Evolutionary conservation across 2,888 invertebrate genomes (phyloP).

Genomic region (Galerucella calmariensis): DNA sequence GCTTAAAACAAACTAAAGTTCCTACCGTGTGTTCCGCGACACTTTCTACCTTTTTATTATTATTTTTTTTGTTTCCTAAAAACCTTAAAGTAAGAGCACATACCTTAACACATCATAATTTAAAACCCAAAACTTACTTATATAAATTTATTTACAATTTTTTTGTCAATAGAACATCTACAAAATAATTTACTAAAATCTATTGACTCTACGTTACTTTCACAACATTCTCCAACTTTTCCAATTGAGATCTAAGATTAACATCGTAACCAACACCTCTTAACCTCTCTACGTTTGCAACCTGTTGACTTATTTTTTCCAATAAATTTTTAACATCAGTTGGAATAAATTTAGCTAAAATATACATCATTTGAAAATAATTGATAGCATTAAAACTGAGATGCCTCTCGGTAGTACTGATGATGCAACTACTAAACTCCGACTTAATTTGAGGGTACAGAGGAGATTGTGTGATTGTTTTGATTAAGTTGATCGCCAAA

Average conservation of each 20-base stretch:
- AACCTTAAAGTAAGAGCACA: no score
- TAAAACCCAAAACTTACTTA: no score
- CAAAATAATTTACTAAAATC: background rate
- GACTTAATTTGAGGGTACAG: constrained; percentile 53
- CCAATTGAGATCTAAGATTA: constrained; percentile 60
- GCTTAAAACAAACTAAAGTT: no score
- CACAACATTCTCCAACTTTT: constrained; percentile 52
- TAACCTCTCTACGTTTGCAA: constrained; percentile 64
- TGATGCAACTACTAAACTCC: constrained; percentile 55
- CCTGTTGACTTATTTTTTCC: constrained; percentile 59
- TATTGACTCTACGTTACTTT: constrained; percentile 10
- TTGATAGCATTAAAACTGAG: constrained; percentile 64
- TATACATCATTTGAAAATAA: constrained; percentile 61
- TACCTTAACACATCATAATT: no score
- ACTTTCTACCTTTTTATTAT: no score
- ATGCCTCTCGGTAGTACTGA: constrained; percentile 62
- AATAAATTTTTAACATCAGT: constrained; percentile 58
- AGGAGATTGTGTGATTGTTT: constrained; percentile 51
- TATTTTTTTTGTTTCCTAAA: no score
- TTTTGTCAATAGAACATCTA: constrained; percentile 12
- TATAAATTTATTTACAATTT: background rate
- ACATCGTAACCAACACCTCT: constrained; percentile 66
- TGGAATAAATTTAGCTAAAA: constrained; percentile 59
- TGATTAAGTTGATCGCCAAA: constrained; percentile 54
- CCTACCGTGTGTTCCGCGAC: no score